Evolutionary conservation across 2,113 vertebrate genomes (phyloP), one percentile per base, ranked within the genome.

Genomic region (Neodon shergylaensis): DNA sequence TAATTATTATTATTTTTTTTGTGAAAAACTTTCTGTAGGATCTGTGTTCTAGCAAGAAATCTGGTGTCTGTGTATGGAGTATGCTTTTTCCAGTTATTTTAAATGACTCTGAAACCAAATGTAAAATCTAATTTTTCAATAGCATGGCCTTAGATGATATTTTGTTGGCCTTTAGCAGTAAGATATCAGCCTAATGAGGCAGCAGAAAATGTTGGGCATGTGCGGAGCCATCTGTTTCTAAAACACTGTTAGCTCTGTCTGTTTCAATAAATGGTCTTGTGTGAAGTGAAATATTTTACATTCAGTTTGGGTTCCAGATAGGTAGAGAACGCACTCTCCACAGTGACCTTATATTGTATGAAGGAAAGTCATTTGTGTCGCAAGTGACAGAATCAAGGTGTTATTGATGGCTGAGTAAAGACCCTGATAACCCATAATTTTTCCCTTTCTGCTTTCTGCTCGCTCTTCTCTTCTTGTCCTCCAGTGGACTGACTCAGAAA

Each of bases 231-330:
- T 96, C 52, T 93, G 87, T 88, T 97, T 95, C 70, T 93, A 87
- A 96, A 96, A 94, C 66, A 92, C 61, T 74, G 42, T 74, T 92
- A 97, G 79, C 73, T 54, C 76, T 73, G 68, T 90, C 93, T 94
- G 21, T 90, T 94, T 94, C 88, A 88, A 12, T 93, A 90, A 90
- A 26, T 65, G 13, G 2, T 92, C 44, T 63, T 7, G 28, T 96
- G 52, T 74, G 72, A 83, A 87, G 17, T 26, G 12, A 95, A 94
- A 90, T 65, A 77, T 63, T 88, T 94, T 47, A n/a, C 4, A 74
- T 95, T 17, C 31, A n/a, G 6, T 63, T 42, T 90, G 11, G 36
- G 19, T 33, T 58, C 36, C 70, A 88, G n/a, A 39, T 21, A 39
- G 11, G 36, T 90, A 47, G 13, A 3, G 68, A 12, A 88, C 33